Evolutionary conservation across 2,797 vertebrate species (phyloP).

Genomic region (Coccyzus lansbergi): DNA sequence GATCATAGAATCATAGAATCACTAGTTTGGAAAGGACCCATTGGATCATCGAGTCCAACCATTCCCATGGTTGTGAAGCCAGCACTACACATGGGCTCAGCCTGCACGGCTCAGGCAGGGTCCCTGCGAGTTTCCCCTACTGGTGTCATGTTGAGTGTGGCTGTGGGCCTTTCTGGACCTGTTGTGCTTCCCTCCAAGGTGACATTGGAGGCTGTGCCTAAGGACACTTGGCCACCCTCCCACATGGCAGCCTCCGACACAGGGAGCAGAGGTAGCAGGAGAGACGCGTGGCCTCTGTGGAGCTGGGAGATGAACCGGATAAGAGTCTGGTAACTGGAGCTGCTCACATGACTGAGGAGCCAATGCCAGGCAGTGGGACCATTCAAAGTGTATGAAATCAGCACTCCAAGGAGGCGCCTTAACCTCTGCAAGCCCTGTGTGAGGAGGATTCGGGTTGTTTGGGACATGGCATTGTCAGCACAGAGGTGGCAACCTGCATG

Average conservation of each 20-base stretch:
- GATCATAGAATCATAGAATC: no score
- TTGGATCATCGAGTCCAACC: no score
- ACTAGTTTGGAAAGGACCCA: no score
- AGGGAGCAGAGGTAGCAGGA: neutral
- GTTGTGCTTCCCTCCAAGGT: neutral
- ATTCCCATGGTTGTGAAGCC: no score
- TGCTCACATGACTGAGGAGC: neutral
- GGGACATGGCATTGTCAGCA: neutral
- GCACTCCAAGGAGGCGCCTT: neutral
- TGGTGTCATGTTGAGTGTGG: rapidly evolving
- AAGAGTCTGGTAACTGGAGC: neutral
- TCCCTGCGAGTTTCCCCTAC: rapidly evolving
- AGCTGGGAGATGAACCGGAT: neutral
- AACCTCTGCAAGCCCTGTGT: rapidly evolving
- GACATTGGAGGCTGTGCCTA: neutral
- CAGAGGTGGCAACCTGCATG: rapidly evolving
- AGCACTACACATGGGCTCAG: rapidly evolving
- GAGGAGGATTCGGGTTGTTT: rapidly evolving
- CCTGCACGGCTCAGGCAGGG: rapidly evolving
- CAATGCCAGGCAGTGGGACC: neutral
- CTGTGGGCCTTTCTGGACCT: rapidly evolving
- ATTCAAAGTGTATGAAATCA: neutral
- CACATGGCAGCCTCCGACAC: neutral
- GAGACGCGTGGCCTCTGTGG: neutral
- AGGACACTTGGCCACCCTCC: neutral